These are phyloP conservation scores for Lucilia cuprina DNA, from an alignment of 1,140 invertebrate species.

Conservation along the genomic window DNA sequence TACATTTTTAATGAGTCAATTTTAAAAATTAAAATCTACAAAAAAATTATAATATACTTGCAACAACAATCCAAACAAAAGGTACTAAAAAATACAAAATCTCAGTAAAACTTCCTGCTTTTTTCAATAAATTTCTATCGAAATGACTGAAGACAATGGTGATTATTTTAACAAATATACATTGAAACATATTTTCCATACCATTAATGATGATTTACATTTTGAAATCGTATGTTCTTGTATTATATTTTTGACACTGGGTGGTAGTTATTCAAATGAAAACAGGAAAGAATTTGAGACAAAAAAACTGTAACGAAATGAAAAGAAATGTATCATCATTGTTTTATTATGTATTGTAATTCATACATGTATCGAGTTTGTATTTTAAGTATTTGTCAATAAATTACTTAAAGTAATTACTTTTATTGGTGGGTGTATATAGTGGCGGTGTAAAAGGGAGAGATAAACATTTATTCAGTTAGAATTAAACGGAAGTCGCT, in stretches of 20 bases:
- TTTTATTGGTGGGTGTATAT: not conserved
- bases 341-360: not conserved
- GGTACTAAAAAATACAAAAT: not conserved
- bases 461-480: too few relatives aligned
- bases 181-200: not conserved
- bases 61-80: not conserved
- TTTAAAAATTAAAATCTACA: not conserved
- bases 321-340: too few relatives aligned
- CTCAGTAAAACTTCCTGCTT: slow-evolving; percentile 2
- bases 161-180: not conserved
- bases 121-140: not conserved
- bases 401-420: not conserved
- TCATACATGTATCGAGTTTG: not conserved
- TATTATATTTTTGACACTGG: too few relatives aligned
- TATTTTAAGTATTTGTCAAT: not conserved
- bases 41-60: not conserved
- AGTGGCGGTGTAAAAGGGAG: too few relatives aligned
- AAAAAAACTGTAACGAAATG: too few relatives aligned
- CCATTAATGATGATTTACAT: not conserved
- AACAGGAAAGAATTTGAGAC: too few relatives aligned
- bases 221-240: too few relatives aligned
- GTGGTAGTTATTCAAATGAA: too few relatives aligned
- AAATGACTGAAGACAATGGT: not conserved
- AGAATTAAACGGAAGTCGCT: not conserved
- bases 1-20: slow-evolving; percentile 13